Evolutionary conservation across 2,113 vertebrate species (phyloP), one percentile per base, ranked within the genome.

Genomic region (Macroglossus sobrinus): DNA sequence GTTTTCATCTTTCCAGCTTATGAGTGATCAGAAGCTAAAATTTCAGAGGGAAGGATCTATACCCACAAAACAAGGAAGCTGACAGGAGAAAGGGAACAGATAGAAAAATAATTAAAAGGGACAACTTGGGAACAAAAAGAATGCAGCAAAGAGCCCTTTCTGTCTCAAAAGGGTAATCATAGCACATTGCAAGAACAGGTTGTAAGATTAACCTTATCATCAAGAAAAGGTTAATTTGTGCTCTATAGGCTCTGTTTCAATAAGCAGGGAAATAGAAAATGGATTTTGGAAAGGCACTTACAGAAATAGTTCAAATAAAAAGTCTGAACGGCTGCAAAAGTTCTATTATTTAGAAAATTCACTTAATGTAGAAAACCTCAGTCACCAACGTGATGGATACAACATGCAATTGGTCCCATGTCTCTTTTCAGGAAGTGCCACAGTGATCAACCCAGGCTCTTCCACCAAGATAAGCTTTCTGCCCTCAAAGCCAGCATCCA

Each of bases 141-240:
- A 78, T 21, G 45, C 9, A 69, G 59, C 96, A 84, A 86, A 80
- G 64, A 19, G n/a, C 2, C 63, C 43, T 88, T 86, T 26, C 66
- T 35, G 24, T 80, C 81, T 84, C 94, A 79, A 35, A 0, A 55
- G 47, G 18, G 75, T 74, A 75, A 95, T 88, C 72, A 71, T 2
- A 64, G 74, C 28, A 74, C 35, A 90, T 21, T 7, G n/a, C 12
- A 40, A 85, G 61, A 72, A 75, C 6, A 9, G 71, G 68, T 50
- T 72, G 91, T 30, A 89, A 59, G 89, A 89, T 86, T 89, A 93
- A 85, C 85, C 78, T 84, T 53, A 91, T 78, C 91, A 95, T 47
- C 13, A 19, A 93, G 57, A 72, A 96, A 94, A 95, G 93, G 86
- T 87, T 96, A 68, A 92, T 93, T 28, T 75, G 78, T 89, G 86